Base-by-base conservation (phyloP, 2,888 invertebrate genomes). In the Athripsodes cinereus region DNA sequence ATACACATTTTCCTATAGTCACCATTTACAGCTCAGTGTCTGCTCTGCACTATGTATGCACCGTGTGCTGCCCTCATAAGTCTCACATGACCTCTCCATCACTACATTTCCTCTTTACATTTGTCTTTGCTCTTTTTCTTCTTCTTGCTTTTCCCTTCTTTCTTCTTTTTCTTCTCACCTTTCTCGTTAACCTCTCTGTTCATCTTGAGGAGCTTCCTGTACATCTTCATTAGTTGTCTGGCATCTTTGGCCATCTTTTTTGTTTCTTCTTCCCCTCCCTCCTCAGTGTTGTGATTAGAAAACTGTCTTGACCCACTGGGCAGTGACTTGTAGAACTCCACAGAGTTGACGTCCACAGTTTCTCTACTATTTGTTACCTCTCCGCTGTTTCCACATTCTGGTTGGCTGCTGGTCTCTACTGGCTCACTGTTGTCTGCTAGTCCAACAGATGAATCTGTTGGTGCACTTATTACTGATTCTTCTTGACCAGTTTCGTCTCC, bases 271-370 rank as follows among this genome's bases (percentile, higher is more conserved):
- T 2, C 51, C 31, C n/a, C 8, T 13, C 54, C 52, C 44, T 48
- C 49, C 10, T 46, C 18, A 16, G 2, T 20, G 58, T n/a, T n/a
- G n/a, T n/a, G n/a, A n/a, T n/a, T n/a, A n/a, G 0, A 76, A 74
- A 64, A 77, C 74, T 56, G 73, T 77, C 62, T 69, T 74, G 0
- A 70, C 73, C 0, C 73, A 0, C 71, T 72, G 67, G 73, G 66
- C 34, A 79, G 62, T 5, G 74, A 73, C 53, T 82, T 76, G 61
- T 80, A 84, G 62, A 83, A 82, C 53, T 81, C 78, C 48, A 83
- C 75, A 5, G 82, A 77, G 0, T 84, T 78, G 61, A 75, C 73
- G 65, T 76, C 75, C 53, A 73, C 71, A 51, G 60, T 71, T 72
- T 11, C 66, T 52, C 73, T 69, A 64, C 70, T 69, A 47, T 35